phyloP scores from a whole-genome alignment of 2,797 vertebrate genomes.

The Phylloscopus collybita region DNA sequence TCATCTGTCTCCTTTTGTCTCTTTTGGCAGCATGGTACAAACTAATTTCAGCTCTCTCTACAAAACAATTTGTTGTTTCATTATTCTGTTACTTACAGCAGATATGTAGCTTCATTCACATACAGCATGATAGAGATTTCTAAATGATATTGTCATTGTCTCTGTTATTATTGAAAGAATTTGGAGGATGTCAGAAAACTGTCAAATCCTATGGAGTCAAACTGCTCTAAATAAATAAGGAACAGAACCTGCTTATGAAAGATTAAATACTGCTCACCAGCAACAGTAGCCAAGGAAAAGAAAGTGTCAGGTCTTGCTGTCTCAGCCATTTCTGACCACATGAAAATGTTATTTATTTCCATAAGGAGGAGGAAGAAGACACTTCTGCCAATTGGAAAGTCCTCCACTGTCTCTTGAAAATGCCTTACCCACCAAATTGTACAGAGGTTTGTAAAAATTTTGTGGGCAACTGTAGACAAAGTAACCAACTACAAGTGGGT shows the following conservation, averaged over 20 bases:
- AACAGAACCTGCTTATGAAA: conserved; percentile 59
- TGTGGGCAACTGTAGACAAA: background rate
- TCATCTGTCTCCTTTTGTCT: conserved; percentile 20
- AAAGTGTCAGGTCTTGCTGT: conserved; percentile 34
- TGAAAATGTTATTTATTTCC: background rate
- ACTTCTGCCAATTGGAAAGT: background rate
- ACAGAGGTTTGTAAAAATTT: background rate
- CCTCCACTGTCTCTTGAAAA: background rate
- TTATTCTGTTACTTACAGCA: conserved; percentile 63
- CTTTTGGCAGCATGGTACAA: background rate
- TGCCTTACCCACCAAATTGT: background rate
- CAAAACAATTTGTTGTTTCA: conserved; percentile 47
- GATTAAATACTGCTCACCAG: conserved; percentile 61
- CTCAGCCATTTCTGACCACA: conserved; percentile 2
- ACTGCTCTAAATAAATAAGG: conserved; percentile 51
- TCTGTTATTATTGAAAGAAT: conserved; percentile 64
- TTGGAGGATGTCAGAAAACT: conserved; percentile 56
- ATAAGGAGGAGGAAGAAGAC: background rate
- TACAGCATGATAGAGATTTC: conserved; percentile 38
- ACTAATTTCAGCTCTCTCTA: conserved; percentile 47
- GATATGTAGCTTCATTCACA: conserved; percentile 39
- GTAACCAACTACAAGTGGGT: background rate
- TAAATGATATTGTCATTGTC: conserved; percentile 67
- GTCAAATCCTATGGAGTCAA: conserved; percentile 60
- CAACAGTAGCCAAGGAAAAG: conserved; percentile 24